Percentiles rank a stretch among this genome's conserved stretches.
These are phyloP conservation scores for Tor tambroides DNA, from an alignment of 2,113 vertebrate species.

Conservation along the genomic window DNA sequence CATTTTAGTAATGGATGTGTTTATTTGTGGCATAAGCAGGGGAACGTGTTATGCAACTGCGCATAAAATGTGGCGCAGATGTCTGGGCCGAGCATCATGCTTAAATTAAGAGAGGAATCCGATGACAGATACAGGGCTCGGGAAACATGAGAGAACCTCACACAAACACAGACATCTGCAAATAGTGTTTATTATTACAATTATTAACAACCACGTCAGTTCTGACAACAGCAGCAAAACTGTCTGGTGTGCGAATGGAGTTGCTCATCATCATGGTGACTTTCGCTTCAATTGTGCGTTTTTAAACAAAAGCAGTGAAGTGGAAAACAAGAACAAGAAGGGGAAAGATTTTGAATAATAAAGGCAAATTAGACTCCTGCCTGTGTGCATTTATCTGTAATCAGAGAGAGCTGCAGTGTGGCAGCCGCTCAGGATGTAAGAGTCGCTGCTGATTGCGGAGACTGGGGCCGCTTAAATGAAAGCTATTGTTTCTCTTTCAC, in stretches of 20 bases:
- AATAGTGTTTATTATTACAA: neutral
- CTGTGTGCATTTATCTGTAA: slow-evolving; percentile 43
- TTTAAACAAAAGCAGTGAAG: slow-evolving; percentile 6
- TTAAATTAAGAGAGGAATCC: slow-evolving; percentile 39
- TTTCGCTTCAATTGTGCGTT: neutral
- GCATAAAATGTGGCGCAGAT: slow-evolving; percentile 49
- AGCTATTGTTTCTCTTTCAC: slow-evolving; percentile 24
- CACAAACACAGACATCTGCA: neutral
- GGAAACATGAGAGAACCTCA: slow-evolving; percentile 2
- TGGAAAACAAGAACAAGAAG: slow-evolving; percentile 37
- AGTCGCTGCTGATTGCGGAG: slow-evolving; percentile 18
- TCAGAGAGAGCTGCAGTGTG: slow-evolving; percentile 24
- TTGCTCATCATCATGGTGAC: slow-evolving; percentile 4
- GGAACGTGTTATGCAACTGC: slow-evolving; percentile 62
- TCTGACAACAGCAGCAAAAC: neutral
- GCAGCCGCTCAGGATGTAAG: neutral
- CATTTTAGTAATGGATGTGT: slow-evolving; percentile 67
- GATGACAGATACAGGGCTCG: slow-evolving; percentile 6
- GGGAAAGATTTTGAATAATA: slow-evolving; percentile 23
- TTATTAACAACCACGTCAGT: neutral
- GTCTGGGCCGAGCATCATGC: slow-evolving; percentile 25
- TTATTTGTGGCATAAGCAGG: slow-evolving; percentile 67
- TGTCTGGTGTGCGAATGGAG: neutral
- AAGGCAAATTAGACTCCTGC: slow-evolving; percentile 37
- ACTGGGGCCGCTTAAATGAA: neutral